Conservation (phyloP, 2,113 vertebrate species). For the Dinomys branickii region DNA sequence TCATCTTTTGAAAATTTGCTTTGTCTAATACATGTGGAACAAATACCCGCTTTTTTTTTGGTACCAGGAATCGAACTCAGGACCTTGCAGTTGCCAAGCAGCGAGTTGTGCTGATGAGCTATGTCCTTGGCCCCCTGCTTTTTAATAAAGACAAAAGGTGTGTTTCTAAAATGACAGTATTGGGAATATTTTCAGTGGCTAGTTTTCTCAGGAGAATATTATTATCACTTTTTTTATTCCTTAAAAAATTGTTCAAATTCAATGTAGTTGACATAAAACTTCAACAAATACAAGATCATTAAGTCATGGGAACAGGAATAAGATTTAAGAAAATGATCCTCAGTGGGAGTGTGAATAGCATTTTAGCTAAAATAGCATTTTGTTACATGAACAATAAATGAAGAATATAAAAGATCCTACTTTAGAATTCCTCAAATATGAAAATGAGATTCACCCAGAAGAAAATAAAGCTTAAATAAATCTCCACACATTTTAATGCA, state of each 20-base stretch:
- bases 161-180: not conserved
- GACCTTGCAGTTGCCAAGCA: too few species aligned
- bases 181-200: not conserved
- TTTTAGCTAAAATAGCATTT: not conserved
- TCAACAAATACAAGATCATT: constrained; percentile 39
- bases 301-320: not conserved
- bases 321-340: not conserved
- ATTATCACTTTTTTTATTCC: not conserved
- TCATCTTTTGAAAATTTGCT: not conserved
- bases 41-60: not conserved
- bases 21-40: not conserved
- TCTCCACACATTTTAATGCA: not conserved
- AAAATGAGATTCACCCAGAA: not conserved
- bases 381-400: not conserved
- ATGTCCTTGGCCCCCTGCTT: not conserved
- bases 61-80: too few species aligned
- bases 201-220: constrained; percentile 13
- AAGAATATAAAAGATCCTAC: not conserved
- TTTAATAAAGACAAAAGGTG: not conserved
- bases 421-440: not conserved
- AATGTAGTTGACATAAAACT: not conserved
- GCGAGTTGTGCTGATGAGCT: too few species aligned
- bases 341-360: not conserved
- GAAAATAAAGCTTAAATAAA: not conserved
- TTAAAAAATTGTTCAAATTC: constrained; percentile 12